Percentiles rank a stretch among this genome's conserved stretches.
Evolutionary conservation across 2,888 invertebrate genomes (phyloP).

Genomic region (Melikaiella ostensackeni): DNA sequence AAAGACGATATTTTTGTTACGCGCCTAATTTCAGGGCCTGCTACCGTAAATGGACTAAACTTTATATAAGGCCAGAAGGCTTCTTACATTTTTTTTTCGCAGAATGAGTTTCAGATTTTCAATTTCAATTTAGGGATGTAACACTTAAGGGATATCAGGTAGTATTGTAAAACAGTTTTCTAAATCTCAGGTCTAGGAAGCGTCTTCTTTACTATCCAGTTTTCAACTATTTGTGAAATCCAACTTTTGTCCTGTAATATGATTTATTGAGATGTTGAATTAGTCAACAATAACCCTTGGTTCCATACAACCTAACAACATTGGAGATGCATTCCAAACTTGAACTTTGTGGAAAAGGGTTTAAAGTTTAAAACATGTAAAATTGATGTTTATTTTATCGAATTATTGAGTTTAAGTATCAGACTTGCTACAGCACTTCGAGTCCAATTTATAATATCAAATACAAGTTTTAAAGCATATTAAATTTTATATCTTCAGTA

Average conservation of each 20-base stretch:
- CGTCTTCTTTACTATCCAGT: not conserved
- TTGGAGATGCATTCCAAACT: not conserved
- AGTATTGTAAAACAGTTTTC: not conserved
- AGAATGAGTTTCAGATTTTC: not conserved
- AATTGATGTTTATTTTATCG: no score
- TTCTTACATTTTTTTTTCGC: not conserved
- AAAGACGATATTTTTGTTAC: slow-evolving; percentile 69
- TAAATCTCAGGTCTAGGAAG: not conserved
- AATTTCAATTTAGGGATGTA: not conserved
- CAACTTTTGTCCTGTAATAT: not conserved
- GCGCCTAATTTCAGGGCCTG: slow-evolving; percentile 58
- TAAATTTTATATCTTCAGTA: no score
- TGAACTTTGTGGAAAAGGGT: no score
- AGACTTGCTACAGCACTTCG: no score
- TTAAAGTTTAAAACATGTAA: no score
- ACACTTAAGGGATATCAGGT: not conserved
- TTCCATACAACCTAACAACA: not conserved
- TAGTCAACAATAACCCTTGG: not conserved
- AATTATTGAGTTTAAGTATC: no score
- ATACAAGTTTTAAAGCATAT: no score
- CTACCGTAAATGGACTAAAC: not conserved
- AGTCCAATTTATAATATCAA: no score
- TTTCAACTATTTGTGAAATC: not conserved
- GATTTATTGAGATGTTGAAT: no score
- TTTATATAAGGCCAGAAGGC: not conserved